These are phyloP conservation scores for Halcyon chelicuti DNA, from an alignment of 2,797 vertebrate species.

Conservation along the genomic window DNA sequence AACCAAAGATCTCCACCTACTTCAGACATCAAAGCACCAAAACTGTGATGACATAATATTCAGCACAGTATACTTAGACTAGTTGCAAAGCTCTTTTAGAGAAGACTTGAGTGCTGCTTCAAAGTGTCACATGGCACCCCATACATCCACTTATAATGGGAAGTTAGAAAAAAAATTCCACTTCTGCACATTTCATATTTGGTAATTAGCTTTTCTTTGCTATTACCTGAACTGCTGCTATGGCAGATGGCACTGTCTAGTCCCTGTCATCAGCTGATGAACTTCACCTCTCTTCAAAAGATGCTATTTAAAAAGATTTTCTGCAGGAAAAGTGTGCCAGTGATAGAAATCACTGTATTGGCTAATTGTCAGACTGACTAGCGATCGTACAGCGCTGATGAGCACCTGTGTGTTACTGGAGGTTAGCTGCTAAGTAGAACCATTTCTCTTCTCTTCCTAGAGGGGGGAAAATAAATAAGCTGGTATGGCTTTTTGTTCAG, in stretches of 20 bases:
- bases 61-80: background rate
- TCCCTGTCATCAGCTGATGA: constrained; percentile 64
- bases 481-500: background rate
- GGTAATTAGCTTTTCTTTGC: constrained; percentile 46
- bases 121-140: background rate
- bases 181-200: background rate
- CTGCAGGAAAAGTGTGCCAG: constrained; percentile 12
- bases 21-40: background rate
- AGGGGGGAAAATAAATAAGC: background rate
- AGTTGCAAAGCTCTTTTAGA: background rate
- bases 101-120: background rate
- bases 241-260: constrained; percentile 68
- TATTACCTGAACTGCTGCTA: constrained; percentile 60
- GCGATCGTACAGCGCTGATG: background rate
- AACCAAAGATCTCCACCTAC: background rate
- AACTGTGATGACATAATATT: background rate
- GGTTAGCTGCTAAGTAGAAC: background rate
- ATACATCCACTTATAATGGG: background rate
- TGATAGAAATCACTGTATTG: constrained; percentile 33
- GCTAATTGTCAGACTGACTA: constrained; percentile 35
- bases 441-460: background rate
- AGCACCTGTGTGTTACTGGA: background rate
- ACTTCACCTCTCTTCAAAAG: constrained; percentile 59
- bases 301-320: background rate
- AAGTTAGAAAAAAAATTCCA: background rate